A percentile compares a stretch with the other conserved stretches of the same genome.
Evolutionary conservation across 2,888 invertebrate species (phyloP).

Genomic region (Ichneumoninae sp.): DNA sequence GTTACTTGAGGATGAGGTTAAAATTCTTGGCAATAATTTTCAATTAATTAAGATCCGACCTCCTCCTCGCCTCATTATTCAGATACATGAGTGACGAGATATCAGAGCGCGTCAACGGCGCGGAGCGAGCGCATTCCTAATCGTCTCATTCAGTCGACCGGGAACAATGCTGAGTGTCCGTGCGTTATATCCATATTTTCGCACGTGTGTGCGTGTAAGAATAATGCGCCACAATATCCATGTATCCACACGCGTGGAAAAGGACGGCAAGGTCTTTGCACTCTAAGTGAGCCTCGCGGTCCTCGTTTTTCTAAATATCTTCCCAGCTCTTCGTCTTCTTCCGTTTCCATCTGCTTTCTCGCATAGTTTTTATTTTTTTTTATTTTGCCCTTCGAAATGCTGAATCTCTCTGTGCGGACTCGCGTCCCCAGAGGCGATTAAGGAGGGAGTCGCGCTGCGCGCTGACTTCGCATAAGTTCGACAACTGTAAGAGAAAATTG

Average conservation of each 20-base stretch:
- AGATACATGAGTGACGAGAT: constrained; percentile 1
- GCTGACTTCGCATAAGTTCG: no score
- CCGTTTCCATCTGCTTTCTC: constrained; percentile 6
- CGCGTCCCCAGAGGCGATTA: neutral
- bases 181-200: neutral
- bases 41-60: constrained; percentile 19
- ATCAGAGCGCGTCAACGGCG: constrained; percentile 24
- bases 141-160: constrained; percentile 9
- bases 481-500: no score
- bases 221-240: constrained; percentile 15
- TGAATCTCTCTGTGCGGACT: constrained; percentile 11
- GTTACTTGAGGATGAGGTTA: neutral
- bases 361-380: neutral
- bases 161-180: neutral
- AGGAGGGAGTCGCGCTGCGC: no score
- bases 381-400: neutral
- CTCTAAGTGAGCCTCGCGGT: neutral
- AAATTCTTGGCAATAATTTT: constrained; percentile 26
- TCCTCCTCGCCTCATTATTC: constrained; percentile 19
- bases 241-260: neutral
- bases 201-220: constrained; percentile 1
- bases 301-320: neutral
- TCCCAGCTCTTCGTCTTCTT: neutral
- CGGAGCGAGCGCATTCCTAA: constrained; percentile 24
- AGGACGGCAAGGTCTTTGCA: constrained; percentile 31